Percentiles rank a stretch among this genome's conserved stretches.
phyloP scores from a whole-genome alignment of 2,797 vertebrate genomes.

The Chloroceryle amazona region DNA sequence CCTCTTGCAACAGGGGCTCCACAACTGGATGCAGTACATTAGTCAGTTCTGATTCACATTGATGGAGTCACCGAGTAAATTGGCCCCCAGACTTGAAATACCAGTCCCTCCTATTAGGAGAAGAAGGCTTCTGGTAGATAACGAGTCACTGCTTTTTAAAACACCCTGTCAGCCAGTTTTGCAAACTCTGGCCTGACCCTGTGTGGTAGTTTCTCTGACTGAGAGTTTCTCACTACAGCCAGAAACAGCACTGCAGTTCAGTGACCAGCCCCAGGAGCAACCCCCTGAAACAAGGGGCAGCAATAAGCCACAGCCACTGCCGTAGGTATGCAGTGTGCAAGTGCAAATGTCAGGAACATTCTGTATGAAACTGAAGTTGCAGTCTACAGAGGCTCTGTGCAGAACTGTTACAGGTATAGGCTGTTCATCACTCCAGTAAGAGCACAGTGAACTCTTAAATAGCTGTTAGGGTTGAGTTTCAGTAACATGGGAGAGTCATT shows the following conservation, averaged over 20 bases:
- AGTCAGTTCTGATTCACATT: neutral
- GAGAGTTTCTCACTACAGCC: neutral
- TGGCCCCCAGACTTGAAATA: neutral
- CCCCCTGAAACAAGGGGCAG: neutral
- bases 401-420: neutral
- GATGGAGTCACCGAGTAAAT: neutral
- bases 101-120: neutral
- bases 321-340: too few relatives aligned
- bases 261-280: neutral
- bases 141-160: neutral
- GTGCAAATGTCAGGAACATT: fast-evolving
- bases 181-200: fast-evolving
- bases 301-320: neutral
- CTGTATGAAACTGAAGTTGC: neutral
- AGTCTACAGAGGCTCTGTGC: fast-evolving
- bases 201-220: neutral
- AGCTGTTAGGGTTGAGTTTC: neutral
- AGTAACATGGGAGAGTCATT: neutral
- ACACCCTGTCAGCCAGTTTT: neutral
- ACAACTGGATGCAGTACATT: neutral
- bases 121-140: neutral
- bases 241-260: neutral
- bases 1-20: too few relatives aligned
- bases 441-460: neutral
- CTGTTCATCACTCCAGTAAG: neutral